Conservation (phyloP, 2,113 vertebrate genomes). For the Emydocephalus ijimae region DNA sequence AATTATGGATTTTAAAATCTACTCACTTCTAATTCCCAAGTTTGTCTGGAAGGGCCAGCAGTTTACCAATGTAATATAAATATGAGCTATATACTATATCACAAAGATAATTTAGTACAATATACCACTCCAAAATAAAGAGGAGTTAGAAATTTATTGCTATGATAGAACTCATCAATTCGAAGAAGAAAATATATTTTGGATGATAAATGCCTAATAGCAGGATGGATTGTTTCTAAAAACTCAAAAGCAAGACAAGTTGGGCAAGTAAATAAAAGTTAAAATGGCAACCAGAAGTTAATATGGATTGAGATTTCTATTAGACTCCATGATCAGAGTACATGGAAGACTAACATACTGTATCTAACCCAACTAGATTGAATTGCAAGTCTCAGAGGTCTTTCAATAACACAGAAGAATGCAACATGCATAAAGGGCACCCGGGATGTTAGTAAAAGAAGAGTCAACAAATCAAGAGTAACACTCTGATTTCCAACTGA, state of each 20-base stretch:
- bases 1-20: neutral
- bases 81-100: neutral
- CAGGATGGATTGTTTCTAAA: neutral
- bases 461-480: neutral
- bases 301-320: neutral
- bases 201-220: neutral
- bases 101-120: neutral
- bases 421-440: neutral
- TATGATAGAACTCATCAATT: neutral
- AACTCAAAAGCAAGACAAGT: neutral
- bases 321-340: neutral
- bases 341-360: neutral
- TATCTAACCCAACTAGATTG: neutral
- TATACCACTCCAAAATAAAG: neutral
- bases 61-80: neutral
- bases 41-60: neutral
- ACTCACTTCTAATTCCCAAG: neutral
- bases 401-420: neutral
- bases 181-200: neutral
- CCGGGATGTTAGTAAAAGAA: neutral
- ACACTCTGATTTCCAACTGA: neutral
- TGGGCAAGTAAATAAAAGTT: neutral
- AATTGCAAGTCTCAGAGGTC: neutral
- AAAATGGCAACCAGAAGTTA: neutral
- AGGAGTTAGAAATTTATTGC: neutral